phyloP scores from a whole-genome alignment of 2,113 vertebrate genomes.

The Crotalus tigris region DNA sequence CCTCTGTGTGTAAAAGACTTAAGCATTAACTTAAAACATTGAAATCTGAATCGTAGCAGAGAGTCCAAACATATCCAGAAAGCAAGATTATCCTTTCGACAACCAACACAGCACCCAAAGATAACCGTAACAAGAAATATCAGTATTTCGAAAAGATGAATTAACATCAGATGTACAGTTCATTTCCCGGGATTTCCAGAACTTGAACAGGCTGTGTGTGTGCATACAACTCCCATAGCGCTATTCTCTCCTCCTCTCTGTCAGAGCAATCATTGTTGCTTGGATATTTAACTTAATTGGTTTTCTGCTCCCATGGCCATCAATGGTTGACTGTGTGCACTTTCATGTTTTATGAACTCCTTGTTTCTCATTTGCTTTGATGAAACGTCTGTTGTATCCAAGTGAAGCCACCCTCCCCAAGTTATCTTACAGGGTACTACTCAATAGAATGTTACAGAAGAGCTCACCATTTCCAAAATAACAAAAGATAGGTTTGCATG shows the following conservation, averaged over 20 bases:
- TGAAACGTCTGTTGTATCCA: constrained; percentile 51
- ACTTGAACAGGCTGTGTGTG: constrained; percentile 8
- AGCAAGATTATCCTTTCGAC: neutral
- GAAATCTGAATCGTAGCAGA: neutral
- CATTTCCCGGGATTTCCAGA: constrained; percentile 53
- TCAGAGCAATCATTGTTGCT: constrained; percentile 35
- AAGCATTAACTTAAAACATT: neutral
- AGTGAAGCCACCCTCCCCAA: constrained; percentile 53
- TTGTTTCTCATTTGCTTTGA: constrained; percentile 56
- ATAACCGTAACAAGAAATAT: neutral
- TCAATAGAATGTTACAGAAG: constrained; percentile 59
- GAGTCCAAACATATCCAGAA: neutral
- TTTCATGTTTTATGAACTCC: constrained; percentile 57
- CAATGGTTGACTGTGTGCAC: constrained; percentile 47
- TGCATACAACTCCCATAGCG: constrained; percentile 1
- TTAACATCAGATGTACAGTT: constrained; percentile 53
- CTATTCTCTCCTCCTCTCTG: constrained; percentile 41
- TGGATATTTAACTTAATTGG: constrained; percentile 50
- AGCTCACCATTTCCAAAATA: constrained; percentile 60
- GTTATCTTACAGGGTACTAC: constrained; percentile 57
- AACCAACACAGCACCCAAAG: neutral
- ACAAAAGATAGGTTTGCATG: constrained; percentile 62
- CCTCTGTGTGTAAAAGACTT: neutral
- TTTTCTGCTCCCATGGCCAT: constrained; percentile 60
- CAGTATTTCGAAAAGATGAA: neutral